Evolutionary conservation across 2,797 vertebrate species (phyloP), one percentile per base, ranked within the genome.

Genomic region (Echiichthys vipera): DNA sequence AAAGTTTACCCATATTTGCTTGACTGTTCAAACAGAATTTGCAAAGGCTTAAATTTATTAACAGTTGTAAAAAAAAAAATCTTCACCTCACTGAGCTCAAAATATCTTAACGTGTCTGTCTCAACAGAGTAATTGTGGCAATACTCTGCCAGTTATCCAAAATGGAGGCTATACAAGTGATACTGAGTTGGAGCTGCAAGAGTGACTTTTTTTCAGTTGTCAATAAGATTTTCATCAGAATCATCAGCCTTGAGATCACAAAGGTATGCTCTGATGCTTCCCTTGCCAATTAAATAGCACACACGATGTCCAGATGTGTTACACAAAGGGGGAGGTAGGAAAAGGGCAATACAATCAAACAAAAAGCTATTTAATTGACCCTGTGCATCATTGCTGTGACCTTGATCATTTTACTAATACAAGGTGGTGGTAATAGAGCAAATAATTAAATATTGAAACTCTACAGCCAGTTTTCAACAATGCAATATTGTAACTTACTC

Each of bases 1-100:
- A 66, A 84, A 27, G 22, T 73, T 78, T 74, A 67, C 78, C 84
- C 29, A 70, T 11, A 18, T 55, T 76, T 70, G 29, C 36, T 15
- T 80, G 53, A 66, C 59, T 74, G 59, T 62, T 84, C 58, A 77
- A 80, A 45, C 27, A 36, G 17, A 63, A 36, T 22, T 5, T 50
- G 30, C 53, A 68, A 40, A 64, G 65, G 46, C 42, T 53, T 40
- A 32, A 40, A 65, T 69, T 40, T 61, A 69, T 80, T 65, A 62
- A 39, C n/a, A 42, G 22, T 17, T 57, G 46, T 42, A 56, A 55
- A 58, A 66, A 55, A n/a, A 18, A 10, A 65, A 43, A 63, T 58
- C 12, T 27, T 34, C 18, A 78, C 49, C 50, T 51, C 34, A 25
- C 18, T 13, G 14, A 46, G 43, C 27, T 49, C 5, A 30, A 59